phyloP scores from a whole-genome alignment of 1,140 invertebrate genomes.

The Magallana gigas region DNA sequence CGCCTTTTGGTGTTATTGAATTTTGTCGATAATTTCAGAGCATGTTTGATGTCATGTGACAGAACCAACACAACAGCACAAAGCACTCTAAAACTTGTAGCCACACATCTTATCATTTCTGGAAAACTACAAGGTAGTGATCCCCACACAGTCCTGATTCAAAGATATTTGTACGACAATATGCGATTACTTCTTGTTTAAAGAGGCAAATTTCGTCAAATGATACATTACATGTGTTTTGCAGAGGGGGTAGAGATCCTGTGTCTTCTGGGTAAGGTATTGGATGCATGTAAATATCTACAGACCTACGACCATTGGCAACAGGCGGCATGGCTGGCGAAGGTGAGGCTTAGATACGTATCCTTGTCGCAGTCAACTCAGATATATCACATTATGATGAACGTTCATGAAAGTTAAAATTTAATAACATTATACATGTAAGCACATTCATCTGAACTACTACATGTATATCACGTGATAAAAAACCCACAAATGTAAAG shows the following conservation, averaged over 20 bases:
- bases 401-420: no score
- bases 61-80: constrained; percentile 35
- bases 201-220: no score
- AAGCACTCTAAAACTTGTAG: constrained; percentile 45
- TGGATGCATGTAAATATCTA: constrained; percentile 39
- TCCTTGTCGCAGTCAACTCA: no score
- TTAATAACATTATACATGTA: neutral
- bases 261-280: constrained; percentile 34
- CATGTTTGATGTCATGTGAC: constrained; percentile 40
- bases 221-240: neutral
- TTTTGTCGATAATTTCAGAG: constrained; percentile 24
- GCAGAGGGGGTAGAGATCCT: constrained; percentile 14
- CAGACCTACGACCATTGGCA: constrained; percentile 32
- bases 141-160: no score
- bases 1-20: neutral
- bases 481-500: neutral
- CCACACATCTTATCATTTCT: constrained; percentile 39
- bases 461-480: neutral
- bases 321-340: constrained; percentile 37
- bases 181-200: no score
- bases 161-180: no score
- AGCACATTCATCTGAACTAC: neutral
- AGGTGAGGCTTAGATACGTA: neutral
- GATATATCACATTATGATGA: no score
- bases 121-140: constrained; percentile 24